phyloP scores from a whole-genome alignment of 2,113 vertebrate species.

The Mirounga angustirostris region DNA sequence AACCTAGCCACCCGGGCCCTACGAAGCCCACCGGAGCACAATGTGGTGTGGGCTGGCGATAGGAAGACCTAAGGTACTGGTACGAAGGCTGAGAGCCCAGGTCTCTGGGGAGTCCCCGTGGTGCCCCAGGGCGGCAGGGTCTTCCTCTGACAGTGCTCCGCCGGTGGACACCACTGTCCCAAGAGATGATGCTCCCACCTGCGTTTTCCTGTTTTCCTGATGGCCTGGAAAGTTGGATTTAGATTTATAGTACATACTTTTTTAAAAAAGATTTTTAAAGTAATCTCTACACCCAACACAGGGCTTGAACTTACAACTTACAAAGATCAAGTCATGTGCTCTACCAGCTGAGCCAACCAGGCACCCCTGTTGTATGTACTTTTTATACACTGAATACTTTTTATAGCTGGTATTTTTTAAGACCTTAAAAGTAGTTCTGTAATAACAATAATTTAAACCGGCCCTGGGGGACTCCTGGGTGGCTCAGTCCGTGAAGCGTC shows the following conservation, averaged over 20 bases:
- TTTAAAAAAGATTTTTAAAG: neutral
- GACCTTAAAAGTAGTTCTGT: neutral
- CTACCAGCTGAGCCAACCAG: too few relatives aligned
- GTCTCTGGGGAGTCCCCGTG: accelerated
- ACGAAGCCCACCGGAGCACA: accelerated
- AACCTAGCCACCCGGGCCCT: accelerated
- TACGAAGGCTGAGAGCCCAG: accelerated
- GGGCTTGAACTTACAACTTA: too few relatives aligned
- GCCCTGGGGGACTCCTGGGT: neutral
- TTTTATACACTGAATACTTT: neutral
- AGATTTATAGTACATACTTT: neutral
- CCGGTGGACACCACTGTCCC: neutral
- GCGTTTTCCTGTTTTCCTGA: neutral
- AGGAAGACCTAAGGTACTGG: too few relatives aligned
- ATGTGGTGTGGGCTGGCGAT: accelerated
- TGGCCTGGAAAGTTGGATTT: too few relatives aligned
- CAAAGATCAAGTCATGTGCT: too few relatives aligned
- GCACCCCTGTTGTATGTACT: neutral
- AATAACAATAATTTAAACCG: neutral
- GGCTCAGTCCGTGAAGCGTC: neutral
- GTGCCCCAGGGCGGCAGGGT: neutral
- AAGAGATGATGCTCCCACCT: neutral
- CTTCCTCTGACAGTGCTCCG: too few relatives aligned
- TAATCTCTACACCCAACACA: too few relatives aligned
- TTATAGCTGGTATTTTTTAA: too few relatives aligned